phyloP scores from a whole-genome alignment of 2,113 vertebrate species.

The Seriola rivoliana region DNA sequence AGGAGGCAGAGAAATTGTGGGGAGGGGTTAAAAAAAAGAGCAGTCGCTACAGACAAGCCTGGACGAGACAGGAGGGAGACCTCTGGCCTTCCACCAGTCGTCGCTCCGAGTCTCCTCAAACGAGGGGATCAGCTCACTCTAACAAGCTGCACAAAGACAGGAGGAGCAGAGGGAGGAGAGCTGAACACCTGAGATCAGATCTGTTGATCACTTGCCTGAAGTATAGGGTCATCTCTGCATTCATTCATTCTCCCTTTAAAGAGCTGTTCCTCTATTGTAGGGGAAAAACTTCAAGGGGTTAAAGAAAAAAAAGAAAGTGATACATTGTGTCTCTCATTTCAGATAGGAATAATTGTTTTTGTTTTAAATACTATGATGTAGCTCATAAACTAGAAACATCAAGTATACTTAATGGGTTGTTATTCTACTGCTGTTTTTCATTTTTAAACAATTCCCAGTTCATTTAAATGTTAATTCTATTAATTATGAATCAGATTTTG shows the following conservation, averaged over 20 bases:
- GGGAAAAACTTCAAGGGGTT: constrained; percentile 62
- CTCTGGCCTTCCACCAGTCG: constrained; percentile 65
- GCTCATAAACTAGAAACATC: neutral
- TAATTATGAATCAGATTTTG: constrained; percentile 7
- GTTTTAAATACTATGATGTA: neutral
- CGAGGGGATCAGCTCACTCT: constrained; percentile 54
- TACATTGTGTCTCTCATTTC: neutral
- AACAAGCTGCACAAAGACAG: constrained; percentile 63
- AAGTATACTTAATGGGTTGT: neutral
- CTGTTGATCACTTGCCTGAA: constrained; percentile 67
- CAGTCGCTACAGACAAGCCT: constrained; percentile 76
- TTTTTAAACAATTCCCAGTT: neutral
- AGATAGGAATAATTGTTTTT: neutral
- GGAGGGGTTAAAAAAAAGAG: constrained; percentile 65
- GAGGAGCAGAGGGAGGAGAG: constrained; percentile 52
- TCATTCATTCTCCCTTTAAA: constrained; percentile 58
- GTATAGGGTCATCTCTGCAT: constrained; percentile 44
- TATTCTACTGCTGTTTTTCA: neutral
- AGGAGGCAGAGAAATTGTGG: constrained; percentile 67
- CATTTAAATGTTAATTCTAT: constrained; percentile 26
- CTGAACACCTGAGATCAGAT: constrained; percentile 75
- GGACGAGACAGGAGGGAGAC: constrained; percentile 76
- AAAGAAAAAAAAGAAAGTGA: constrained; percentile 35
- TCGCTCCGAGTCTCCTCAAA: constrained; percentile 56
- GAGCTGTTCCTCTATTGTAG: constrained; percentile 60